phyloP scores from a whole-genome alignment of 37 sponge, comb jelly and placozoan species.

The Eunapius fragilis region DNA sequence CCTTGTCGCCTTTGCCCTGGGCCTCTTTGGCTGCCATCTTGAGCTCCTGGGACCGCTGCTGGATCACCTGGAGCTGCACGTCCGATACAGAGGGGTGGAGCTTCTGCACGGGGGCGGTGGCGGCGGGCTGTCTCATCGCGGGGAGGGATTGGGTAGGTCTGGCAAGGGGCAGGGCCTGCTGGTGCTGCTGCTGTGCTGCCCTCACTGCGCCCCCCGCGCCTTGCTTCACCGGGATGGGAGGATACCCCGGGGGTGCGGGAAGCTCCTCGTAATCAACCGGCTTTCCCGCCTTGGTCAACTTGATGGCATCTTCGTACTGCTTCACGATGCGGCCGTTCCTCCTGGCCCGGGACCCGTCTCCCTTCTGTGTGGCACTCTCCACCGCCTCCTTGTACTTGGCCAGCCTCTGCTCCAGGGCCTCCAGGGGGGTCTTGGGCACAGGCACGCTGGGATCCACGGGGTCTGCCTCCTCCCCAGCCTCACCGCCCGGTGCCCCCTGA shows the following conservation, averaged over 20 bases:
- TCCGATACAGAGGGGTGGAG: slow-evolving; percentile 45
- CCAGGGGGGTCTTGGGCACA: slow-evolving; percentile 71
- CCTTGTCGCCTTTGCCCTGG: slow-evolving; percentile 53
- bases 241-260: slow-evolving; percentile 93
- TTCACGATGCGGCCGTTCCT: slow-evolving; percentile 88
- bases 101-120: not conserved
- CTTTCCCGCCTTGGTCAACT: slow-evolving; percentile 64
- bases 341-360: slow-evolving; percentile 71
- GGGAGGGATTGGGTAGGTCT: slow-evolving; percentile 52
- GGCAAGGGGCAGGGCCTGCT: slow-evolving; percentile 1
- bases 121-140: slow-evolving; percentile 4
- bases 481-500: slow-evolving; percentile 1
- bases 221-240: slow-evolving; percentile 83
- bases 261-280: slow-evolving; percentile 73
- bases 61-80: slow-evolving; percentile 65
- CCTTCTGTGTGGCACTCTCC: slow-evolving; percentile 83
- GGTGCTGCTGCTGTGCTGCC: too few relatives aligned
- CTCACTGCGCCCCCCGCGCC: not conserved
- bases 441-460: slow-evolving; percentile 65
- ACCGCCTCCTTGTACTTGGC: slow-evolving; percentile 73
- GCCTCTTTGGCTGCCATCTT: slow-evolving; percentile 71
- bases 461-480: slow-evolving; percentile 34
- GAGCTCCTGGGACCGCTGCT: slow-evolving; percentile 59
- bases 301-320: slow-evolving; percentile 91
- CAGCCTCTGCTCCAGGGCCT: slow-evolving; percentile 81